Base-by-base conservation (phyloP, 2,888 invertebrate genomes). In the Brachynemurus nebulosus region DNA sequence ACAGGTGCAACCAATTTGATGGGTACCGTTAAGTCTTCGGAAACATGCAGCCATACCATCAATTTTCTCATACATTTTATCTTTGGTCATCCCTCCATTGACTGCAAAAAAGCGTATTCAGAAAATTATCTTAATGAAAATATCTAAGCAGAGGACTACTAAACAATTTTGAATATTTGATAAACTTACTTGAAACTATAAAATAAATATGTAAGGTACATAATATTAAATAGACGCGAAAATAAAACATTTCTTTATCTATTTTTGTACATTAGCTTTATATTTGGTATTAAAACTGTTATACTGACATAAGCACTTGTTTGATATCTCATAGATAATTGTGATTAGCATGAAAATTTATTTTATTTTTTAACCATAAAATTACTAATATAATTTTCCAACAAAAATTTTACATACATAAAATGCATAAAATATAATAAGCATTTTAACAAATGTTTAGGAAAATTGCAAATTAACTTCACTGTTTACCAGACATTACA, bases 1-100 rank as follows among this genome's bases (percentile, higher is more conserved):
- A 93, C 93, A 91, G 42, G 88, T 79, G 64, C 96, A 97, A 48
- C 97, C 97, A 53, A 84, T 81, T 67, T 95, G 90, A 67, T 93
- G 89, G 9, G 96, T 96, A 46, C 83, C 92, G 72, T 96, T 96
- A 49, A 96, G 67, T 48, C 91, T 73, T 50, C 92, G 74, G 60
- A 91, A 91, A 68, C 97, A 97, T 42, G 82, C 78, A 45, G 75
- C 70, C 37, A 76, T 74, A 38, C 80, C 83, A 53, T 73, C 69
- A 43, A 91, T 76, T 9, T 74, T 64, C 53, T 78, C 74, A 57
- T 89, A 91, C 70, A 91, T 88, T 66, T 80, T 80, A 57, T 83
- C 79, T 59, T 78, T 79, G n/a, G 80, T 74, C 54, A 86, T 69
- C 55, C 75, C 73, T 42, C 68, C 64, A 54, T 58, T 59, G 45